A percentile compares a stretch with the other conserved stretches of the same genome.
These are phyloP conservation scores for Thalpophila matura DNA, from an alignment of 2,888 invertebrate genomes.

Conservation along the genomic window DNA sequence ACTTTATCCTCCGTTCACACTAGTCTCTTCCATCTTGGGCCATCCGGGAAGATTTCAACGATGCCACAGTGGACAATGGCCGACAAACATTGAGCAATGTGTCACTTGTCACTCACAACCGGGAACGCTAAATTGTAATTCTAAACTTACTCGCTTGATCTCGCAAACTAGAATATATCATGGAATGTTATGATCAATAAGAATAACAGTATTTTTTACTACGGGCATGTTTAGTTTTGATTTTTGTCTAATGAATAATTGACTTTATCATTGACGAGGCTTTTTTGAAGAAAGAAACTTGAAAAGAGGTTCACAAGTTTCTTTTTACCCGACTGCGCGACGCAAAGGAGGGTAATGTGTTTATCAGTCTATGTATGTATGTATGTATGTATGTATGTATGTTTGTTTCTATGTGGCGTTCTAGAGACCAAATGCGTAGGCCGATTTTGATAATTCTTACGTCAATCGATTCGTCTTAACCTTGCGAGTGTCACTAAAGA, in stretches of 20 bases:
- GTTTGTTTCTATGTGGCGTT: too few relatives aligned
- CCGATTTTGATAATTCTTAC: too few relatives aligned
- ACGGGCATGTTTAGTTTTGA: background rate
- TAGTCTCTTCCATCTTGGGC: conserved; percentile 19
- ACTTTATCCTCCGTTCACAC: background rate
- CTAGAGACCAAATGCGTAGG: too few relatives aligned
- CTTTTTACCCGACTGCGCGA: too few relatives aligned
- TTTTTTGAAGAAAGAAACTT: background rate
- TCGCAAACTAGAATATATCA: conserved; percentile 45
- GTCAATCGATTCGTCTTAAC: too few relatives aligned
- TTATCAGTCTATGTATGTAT: too few relatives aligned
- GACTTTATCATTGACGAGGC: background rate
- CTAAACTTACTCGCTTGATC: conserved; percentile 56
- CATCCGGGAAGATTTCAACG: conserved; percentile 50
- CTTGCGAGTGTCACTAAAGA: too few relatives aligned
- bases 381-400: too few relatives aligned
- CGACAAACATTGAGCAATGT: conserved; percentile 62
- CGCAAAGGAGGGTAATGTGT: too few relatives aligned
- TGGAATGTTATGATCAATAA: conserved; percentile 47
- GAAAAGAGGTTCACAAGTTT: too few relatives aligned
- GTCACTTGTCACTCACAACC: conserved; percentile 56
- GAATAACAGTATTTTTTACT: conserved; percentile 26
- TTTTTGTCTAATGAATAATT: background rate
- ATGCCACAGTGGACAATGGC: conserved; percentile 54
- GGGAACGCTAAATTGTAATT: conserved; percentile 60